A percentile compares a stretch with the other conserved stretches of the same genome.
Conservation (phyloP, 1,140 invertebrate genomes). For the Drosophila aff. region DNA sequence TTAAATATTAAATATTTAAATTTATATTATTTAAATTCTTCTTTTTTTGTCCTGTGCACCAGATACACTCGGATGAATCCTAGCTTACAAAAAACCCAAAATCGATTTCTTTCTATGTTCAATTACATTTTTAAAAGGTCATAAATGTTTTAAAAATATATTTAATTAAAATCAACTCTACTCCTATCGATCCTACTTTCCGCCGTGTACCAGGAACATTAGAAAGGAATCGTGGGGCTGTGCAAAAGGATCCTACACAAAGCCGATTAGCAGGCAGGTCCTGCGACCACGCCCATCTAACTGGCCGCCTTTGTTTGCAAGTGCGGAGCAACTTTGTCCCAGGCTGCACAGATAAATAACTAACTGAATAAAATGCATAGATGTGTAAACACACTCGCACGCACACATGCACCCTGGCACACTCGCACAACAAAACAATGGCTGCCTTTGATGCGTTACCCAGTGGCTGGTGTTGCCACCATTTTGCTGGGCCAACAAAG, state of each 20-base stretch:
- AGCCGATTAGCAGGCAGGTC: slow-evolving; percentile 67
- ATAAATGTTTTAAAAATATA: neutral
- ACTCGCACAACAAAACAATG: slow-evolving; percentile 42
- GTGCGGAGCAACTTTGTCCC: slow-evolving; percentile 59
- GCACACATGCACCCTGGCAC: slow-evolving; percentile 10
- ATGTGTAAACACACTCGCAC: slow-evolving; percentile 50
- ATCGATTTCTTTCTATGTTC: neutral
- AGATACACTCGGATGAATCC: neutral
- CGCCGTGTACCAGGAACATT: neutral
- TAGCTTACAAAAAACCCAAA: neutral
- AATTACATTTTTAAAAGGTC: neutral
- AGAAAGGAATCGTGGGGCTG: neutral
- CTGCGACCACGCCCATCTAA: slow-evolving; percentile 48
- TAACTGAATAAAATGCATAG: slow-evolving; percentile 72
- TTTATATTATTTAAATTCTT: no score
- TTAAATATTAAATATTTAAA: no score
- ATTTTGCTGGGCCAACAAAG: slow-evolving; percentile 59
- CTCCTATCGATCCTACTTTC: neutral
- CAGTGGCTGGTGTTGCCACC: slow-evolving; percentile 13
- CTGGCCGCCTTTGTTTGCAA: slow-evolving; percentile 44
- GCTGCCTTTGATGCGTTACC: slow-evolving; percentile 52
- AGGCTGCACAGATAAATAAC: slow-evolving; percentile 59
- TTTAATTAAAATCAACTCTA: neutral
- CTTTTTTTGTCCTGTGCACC: neutral
- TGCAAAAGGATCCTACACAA: slow-evolving; percentile 45